Evolutionary conservation across 1,140 invertebrate species (phyloP).

Genomic region (Cyclargus thomasi): DNA sequence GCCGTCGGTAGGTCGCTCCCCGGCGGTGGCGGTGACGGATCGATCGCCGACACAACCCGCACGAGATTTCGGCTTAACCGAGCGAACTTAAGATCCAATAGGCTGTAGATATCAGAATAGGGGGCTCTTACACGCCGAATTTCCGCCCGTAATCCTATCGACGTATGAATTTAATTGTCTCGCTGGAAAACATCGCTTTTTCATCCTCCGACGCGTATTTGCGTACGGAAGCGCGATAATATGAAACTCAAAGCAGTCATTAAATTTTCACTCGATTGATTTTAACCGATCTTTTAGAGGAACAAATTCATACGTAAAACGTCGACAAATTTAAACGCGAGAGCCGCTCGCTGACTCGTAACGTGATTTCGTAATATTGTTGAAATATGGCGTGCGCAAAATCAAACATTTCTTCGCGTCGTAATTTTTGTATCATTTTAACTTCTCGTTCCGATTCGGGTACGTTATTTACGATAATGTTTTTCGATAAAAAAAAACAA

Average conservation of each 20-base stretch:
- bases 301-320: constrained; percentile 47
- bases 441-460: background rate
- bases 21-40: constrained; percentile 63
- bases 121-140: constrained; percentile 35
- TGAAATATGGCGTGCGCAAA: constrained; percentile 28
- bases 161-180: constrained; percentile 70
- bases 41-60: constrained; percentile 55
- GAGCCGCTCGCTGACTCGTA: constrained; percentile 31
- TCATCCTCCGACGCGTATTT: constrained; percentile 53
- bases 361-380: constrained; percentile 28
- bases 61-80: constrained; percentile 52
- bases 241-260: constrained; percentile 67
- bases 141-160: constrained; percentile 45
- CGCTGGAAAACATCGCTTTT: constrained; percentile 57
- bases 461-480: background rate
- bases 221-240: constrained; percentile 57
- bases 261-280: constrained; percentile 65
- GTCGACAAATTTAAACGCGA: constrained; percentile 52
- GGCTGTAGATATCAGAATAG: constrained; percentile 37
- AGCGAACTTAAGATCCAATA: constrained; percentile 59
- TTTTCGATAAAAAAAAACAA: background rate
- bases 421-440: constrained; percentile 16
- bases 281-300: constrained; percentile 53
- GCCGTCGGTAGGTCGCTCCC: constrained; percentile 57
- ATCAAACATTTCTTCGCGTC: constrained; percentile 21